Conservation (phyloP, 2,797 vertebrate genomes). For the Cossypha polioptera region DNA sequence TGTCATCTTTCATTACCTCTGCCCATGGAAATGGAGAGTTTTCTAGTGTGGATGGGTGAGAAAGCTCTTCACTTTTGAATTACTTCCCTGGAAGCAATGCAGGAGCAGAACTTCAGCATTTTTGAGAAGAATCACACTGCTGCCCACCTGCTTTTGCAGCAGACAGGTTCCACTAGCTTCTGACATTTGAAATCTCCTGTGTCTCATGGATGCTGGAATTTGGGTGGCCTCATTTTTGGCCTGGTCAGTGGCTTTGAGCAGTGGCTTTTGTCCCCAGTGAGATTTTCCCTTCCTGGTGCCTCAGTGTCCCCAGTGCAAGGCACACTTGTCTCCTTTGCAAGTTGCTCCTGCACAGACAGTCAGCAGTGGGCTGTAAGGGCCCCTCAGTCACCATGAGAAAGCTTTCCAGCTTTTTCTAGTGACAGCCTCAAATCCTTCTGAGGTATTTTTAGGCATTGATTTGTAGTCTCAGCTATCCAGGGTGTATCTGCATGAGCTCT, state of each 20-base stretch:
- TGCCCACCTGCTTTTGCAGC: background rate
- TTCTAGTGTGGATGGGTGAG: background rate
- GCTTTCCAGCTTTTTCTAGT: background rate
- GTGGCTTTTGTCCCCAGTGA: background rate
- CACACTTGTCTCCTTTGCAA: rapidly evolving
- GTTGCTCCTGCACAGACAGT: background rate
- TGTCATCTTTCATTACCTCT: background rate
- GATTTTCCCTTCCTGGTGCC: background rate
- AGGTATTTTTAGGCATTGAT: background rate
- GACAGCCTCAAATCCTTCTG: background rate
- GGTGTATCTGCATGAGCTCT: background rate
- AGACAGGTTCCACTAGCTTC: background rate
- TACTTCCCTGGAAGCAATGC: background rate
- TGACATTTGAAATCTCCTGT: rapidly evolving
- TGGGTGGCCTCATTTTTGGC: background rate
- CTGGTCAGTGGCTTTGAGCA: background rate
- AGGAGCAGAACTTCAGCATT: background rate
- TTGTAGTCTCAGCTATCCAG: background rate
- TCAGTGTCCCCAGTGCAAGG: background rate
- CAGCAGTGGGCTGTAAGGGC: background rate
- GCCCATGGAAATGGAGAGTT: background rate
- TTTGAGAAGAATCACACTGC: background rate
- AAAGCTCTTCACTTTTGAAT: background rate
- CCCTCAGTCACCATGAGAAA: background rate
- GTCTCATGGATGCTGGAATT: background rate